Base-by-base conservation (phyloP, 35 echinoderm and acorn worm species). In the Holothuria glaberrima region DNA sequence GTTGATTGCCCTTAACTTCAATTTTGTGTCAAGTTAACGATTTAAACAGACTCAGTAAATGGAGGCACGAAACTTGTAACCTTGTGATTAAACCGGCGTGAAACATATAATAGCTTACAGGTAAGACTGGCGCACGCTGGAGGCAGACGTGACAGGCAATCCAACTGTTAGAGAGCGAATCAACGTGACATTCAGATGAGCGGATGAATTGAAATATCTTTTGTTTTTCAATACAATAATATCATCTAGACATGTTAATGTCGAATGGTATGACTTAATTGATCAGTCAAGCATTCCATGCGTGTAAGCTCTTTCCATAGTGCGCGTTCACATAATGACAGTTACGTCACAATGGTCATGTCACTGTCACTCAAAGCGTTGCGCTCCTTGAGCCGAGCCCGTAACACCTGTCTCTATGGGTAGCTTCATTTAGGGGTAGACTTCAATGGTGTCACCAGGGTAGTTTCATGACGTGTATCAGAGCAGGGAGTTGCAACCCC, bases 1-100 rank as follows among this genome's bases (percentile, higher is more conserved):
- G 74, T 25, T 78, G 74, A 48, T 48, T 78, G 74, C 38, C 74
- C 44, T 78, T 78, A 41, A 78, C 50, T 48, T n/a, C 50, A 48
- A 52, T 54, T 54, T 54, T 54, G 50, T 25, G 44, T 48, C 74
- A 78, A 48, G 74, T 78, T 78, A 78, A 78, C 74, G 74, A 78
- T 24, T 26, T 48, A 78, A 78, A 28, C 74, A 78, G 74, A 78
- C 26, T 73, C 44, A 21, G 71, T 4, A 75, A 75, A 41, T 75
- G 74, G 74, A 78, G 74, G 50, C 74, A 48, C 74, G 74, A 78
- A 48, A 78, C 25, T 7, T 25, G 38, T 78, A 78, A 48, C 74
- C 74, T 78, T 78, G 74, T 78, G 74, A 78, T 78, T 78, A 78
- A 21, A 78, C 74, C 74, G 74, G 74, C 74, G 74, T 78, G 74